Base-by-base conservation (phyloP, 53 echinoderm and acorn worm genomes). In the Arbacia lixula region DNA sequence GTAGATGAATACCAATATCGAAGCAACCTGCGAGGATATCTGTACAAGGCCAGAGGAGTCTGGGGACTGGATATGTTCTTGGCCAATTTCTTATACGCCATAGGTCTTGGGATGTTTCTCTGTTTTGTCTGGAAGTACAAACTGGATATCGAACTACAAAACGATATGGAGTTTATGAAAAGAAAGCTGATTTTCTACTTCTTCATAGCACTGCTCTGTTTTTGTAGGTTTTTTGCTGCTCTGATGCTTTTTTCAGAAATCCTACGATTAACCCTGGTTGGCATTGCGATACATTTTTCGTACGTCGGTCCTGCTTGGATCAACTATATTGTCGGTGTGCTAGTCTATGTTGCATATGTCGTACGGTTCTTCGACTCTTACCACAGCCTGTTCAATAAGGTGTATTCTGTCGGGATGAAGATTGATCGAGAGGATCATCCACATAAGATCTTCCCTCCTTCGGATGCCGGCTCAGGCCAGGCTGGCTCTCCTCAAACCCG, bases 71-170 rank as follows among this genome's bases (percentile, higher is more conserved):
- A 71, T 49, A 42, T 43, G 16, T 25, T 4, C 17, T 16, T 71
- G 42, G 71, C 71, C n/a, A 71, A 71, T 41, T 17, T 71, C 26
- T 28, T 71, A 29, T 71, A 71, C 71, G 29, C 43, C 30, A 26
- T 24, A 22, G 71, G 71, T 29, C 17, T 41, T 41, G 28, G 17
- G 12, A 27, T 71, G 2, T 71, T 30, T 29, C 3, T 71, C 41
- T 71, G 29, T 24, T 71, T 27, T 28, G 0, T 71, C 27, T 17
- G 29, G 29, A 71, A 46, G 49, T 71, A 71, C 71, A 16, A 41
- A 11, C 12, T 71, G 6, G 19, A 22, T 20, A 66, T 14, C 17
- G 71, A 71, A 17, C 3, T 24, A 16, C 28, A 4, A 8, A 19
- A 71, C 71, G 49, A 71, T 3, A 29, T 38, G 71, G 29, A 46